phyloP scores from a whole-genome alignment of 1,140 invertebrate genomes.

The Penaeus indicus region DNA sequence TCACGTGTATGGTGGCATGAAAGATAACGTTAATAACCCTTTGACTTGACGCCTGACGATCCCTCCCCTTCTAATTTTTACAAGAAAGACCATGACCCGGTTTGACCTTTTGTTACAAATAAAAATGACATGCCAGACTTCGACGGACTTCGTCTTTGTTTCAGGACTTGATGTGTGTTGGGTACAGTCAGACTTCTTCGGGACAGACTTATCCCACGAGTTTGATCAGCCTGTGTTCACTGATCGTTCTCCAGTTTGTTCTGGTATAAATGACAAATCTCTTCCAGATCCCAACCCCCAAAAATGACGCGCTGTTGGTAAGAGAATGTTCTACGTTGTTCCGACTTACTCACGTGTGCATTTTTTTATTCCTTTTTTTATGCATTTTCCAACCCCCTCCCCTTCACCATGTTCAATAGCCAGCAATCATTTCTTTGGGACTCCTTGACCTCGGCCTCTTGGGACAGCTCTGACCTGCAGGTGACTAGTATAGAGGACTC shows the following conservation, averaged over 20 bases:
- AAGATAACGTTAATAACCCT: neutral
- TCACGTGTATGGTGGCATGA: no score
- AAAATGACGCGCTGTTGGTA: slow-evolving; percentile 44
- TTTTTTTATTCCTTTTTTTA: no score
- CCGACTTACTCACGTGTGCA: neutral
- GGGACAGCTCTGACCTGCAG: slow-evolving; percentile 23
- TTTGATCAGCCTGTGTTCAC: slow-evolving; percentile 55
- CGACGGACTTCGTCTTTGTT: slow-evolving; percentile 59
- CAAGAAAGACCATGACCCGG: slow-evolving; percentile 9
- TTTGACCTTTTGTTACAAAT: neutral
- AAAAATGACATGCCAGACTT: slow-evolving; percentile 41
- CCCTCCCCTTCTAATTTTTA: neutral
- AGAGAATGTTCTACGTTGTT: slow-evolving; percentile 38
- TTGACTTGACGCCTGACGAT: slow-evolving; percentile 2
- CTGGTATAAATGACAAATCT: slow-evolving; percentile 61
- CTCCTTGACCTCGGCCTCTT: slow-evolving; percentile 5
- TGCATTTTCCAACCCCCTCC: no score
- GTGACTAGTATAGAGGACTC: slow-evolving; percentile 17
- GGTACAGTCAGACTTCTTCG: slow-evolving; percentile 8
- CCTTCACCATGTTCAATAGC: no score
- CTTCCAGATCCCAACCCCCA: slow-evolving; percentile 44
- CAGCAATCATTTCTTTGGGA: no score
- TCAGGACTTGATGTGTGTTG: slow-evolving; percentile 49
- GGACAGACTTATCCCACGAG: slow-evolving; percentile 42
- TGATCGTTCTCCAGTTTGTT: slow-evolving; percentile 60